Evolutionary conservation across 2,888 invertebrate species (phyloP), one percentile per base, ranked within the genome.

Genomic region (Cyclophora punctaria): DNA sequence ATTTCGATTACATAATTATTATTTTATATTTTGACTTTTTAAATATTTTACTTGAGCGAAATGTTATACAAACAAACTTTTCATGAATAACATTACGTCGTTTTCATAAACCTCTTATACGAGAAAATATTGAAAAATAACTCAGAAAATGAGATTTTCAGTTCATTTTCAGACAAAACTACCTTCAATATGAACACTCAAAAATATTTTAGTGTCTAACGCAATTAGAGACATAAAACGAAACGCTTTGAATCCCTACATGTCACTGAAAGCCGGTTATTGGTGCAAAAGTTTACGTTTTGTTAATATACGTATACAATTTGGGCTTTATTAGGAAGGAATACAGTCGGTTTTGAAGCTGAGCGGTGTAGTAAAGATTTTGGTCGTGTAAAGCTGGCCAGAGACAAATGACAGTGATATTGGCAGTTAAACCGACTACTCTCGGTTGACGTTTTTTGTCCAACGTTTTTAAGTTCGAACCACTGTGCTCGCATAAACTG

Each of bases 341-440:
- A n/a, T 63, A 71, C 48, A 56, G 62, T 56, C 53, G 34, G 60
- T n/a, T 55, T 51, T 63, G 42, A 46, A 47, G 47, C 57, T 64
- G 59, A n/a, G 35, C 7, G 42, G 50, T 52, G 61, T 53, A 53
- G 50, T 61, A 57, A 62, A 51, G 54, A 55, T 58, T 59, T 63
- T 70, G 67, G 69, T 64, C 58, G 63, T 60, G 66, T 61, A 71
- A 69, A 72, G 70, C 74, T 66, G 67, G 64, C 64, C 63, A 64
- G 69, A 75, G 77, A 80, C 79, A 80, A 78, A 80, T 75, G 75
- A 73, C 76, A 71, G 68, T 71, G 78, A 77, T 79, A 78, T 80
- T 79, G 78, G 77, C 73, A 78, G 78, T 77, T 78, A 72, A 73
- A 75, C 70, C 72, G 69, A 71, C 64, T 66, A 65, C 66, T 59